phyloP scores from a whole-genome alignment of 2,797 vertebrate genomes.

The Emydoidea blandingii region DNA sequence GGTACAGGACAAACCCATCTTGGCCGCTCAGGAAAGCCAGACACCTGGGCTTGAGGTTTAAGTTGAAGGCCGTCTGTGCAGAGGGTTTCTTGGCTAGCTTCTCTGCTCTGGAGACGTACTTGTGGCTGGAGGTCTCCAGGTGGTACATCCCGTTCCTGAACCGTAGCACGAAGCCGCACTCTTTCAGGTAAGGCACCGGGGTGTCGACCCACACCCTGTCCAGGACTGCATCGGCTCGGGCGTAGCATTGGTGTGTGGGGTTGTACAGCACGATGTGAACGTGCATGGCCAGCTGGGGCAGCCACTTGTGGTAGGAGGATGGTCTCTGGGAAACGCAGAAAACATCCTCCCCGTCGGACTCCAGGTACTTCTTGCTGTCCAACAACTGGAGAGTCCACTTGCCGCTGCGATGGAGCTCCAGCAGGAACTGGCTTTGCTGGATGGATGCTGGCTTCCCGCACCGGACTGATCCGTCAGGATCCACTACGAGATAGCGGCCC shows the following conservation, averaged over 20 bases:
- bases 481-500: constrained; percentile 58
- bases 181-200: constrained; percentile 49
- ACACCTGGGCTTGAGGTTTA: constrained; percentile 65
- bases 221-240: constrained; percentile 52
- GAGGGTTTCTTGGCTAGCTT: constrained; percentile 54
- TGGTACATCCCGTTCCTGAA: constrained; percentile 66
- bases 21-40: constrained; percentile 48
- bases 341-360: constrained; percentile 69
- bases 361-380: constrained; percentile 62
- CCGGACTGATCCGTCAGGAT: constrained; percentile 47
- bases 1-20: constrained; percentile 64
- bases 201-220: constrained; percentile 69
- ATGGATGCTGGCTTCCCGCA: constrained; percentile 30
- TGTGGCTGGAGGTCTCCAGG: constrained; percentile 71
- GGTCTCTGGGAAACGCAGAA: constrained; percentile 64
- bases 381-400: constrained; percentile 73
- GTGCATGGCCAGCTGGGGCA: constrained; percentile 67
- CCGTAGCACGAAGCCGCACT: constrained; percentile 72
- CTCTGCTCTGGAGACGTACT: constrained; percentile 65
- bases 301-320: constrained; percentile 71
- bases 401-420: constrained; percentile 66
- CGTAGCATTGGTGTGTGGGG: constrained; percentile 51
- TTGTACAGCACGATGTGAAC: constrained; percentile 67
- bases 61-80: constrained; percentile 63
- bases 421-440: constrained; percentile 57